phyloP scores from a whole-genome alignment of 2,797 vertebrate species.

The Paguma larvata region DNA sequence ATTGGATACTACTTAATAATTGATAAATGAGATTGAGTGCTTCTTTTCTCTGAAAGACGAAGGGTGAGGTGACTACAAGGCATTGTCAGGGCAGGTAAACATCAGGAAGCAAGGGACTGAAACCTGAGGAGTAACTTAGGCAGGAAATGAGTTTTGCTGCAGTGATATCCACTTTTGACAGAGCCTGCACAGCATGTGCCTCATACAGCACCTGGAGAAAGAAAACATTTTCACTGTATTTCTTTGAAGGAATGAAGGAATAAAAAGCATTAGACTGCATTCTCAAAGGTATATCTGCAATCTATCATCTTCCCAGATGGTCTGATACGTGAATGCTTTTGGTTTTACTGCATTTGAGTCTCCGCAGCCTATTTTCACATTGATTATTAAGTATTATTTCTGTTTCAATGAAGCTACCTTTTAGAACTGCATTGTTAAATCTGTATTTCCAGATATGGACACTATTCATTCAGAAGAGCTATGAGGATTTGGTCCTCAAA shows the following conservation, averaged over 20 bases:
- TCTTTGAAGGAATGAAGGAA: constrained; percentile 69
- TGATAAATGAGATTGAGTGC: constrained; percentile 70
- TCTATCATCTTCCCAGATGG: constrained; percentile 39
- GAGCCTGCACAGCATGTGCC: constrained; percentile 40
- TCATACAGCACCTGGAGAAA: constrained; percentile 21
- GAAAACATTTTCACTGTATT: constrained; percentile 54
- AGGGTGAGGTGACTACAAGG: background rate
- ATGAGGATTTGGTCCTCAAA: constrained; percentile 66
- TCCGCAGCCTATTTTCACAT: constrained; percentile 36
- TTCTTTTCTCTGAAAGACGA: constrained; percentile 74
- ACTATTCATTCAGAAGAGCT: constrained; percentile 63
- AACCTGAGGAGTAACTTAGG: constrained; percentile 21
- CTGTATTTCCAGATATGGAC: constrained; percentile 62
- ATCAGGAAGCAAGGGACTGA: constrained; percentile 53
- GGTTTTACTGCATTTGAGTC: constrained; percentile 51
- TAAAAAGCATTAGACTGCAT: constrained; percentile 28
- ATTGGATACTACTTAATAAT: constrained; percentile 72
- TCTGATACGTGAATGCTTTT: constrained; percentile 46
- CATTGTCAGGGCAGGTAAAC: constrained; percentile 65
- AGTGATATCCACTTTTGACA: constrained; percentile 51
- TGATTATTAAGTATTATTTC: constrained; percentile 70
- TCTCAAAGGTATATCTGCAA: constrained; percentile 53
- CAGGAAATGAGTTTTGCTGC: constrained; percentile 71
- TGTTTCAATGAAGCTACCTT: constrained; percentile 70
- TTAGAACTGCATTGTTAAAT: constrained; percentile 23